Evolutionary conservation across 1,140 invertebrate species (phyloP), one percentile per base, ranked within the genome.

Genomic region (Panulirus ornatus): DNA sequence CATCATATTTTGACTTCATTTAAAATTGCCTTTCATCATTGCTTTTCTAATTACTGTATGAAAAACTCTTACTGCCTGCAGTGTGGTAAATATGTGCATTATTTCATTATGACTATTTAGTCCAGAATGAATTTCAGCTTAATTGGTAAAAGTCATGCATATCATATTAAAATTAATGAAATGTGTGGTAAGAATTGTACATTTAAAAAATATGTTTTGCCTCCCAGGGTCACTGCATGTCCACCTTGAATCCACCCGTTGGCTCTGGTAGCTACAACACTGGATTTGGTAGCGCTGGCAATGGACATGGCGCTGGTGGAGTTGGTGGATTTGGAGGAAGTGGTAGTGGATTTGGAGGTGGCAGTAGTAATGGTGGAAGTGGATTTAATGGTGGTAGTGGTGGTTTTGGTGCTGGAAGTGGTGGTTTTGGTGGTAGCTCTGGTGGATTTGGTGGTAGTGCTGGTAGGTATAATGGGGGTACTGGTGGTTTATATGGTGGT

Each of bases 181-280:
- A 36, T 71, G 27, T 3, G 8, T 71, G 30, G 2, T 40, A 22
- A 2, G 9, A 1, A 47, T 11, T 78, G 19, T 79, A 79, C 30
- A 6, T 44, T 44, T 79, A 47, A 34, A n/a, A n/a, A n/a, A 44
- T 79, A 3, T 47, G 27, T 79, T 9, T 47, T 54, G 5, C 3
- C 66, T 70, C 27, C 19, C 85, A 92, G 91, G 91, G 91, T 44
- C 91, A 92, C 73, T 92, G 91, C 78, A 92, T 92, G 91, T 92
- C 91, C 30, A 92, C 91, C 19, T 85, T 92, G 9, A 92, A 91
- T 66, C 91, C 91, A 1, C 91, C 91, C 8, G 91, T 92, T 44
- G 87, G 88, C n/a, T 84, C 70, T 63, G 91, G 88, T 58, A 70
- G 63, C 22, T 73, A 58, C n/a, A 54, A 16, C 27, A 27, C n/a